Evolutionary conservation across 1,140 invertebrate species (phyloP).

Genomic region (Drosophila asahinai): DNA sequence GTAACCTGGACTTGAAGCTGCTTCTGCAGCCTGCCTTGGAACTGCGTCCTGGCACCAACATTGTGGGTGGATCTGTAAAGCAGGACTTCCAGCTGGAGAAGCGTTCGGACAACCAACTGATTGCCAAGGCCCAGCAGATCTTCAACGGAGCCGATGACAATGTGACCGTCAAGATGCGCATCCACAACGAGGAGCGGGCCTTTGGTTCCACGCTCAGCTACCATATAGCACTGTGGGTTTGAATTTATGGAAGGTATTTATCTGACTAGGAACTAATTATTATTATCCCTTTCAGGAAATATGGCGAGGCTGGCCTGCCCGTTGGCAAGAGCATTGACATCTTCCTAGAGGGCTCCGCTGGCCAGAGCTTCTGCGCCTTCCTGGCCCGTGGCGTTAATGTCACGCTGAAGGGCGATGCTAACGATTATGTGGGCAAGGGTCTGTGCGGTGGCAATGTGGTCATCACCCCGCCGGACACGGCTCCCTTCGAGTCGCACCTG

Average conservation of each 20-base stretch:
- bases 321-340: slow-evolving; percentile 94
- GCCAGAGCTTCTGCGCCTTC: slow-evolving; percentile 99
- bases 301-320: slow-evolving; percentile 95
- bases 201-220: slow-evolving; percentile 98
- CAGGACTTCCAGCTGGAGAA: slow-evolving; percentile 97
- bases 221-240: slow-evolving; percentile 94
- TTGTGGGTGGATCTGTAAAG: slow-evolving; percentile 93
- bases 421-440: slow-evolving; percentile 98
- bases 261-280: neutral
- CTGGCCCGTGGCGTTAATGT: slow-evolving; percentile 95
- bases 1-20: slow-evolving; percentile 92
- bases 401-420: slow-evolving; percentile 97
- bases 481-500: slow-evolving; percentile 93
- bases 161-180: slow-evolving; percentile 92
- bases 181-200: slow-evolving; percentile 96
- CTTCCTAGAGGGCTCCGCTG: slow-evolving; percentile 96
- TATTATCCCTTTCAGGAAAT: slow-evolving; percentile 88
- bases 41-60: slow-evolving; percentile 95
- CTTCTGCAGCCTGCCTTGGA: slow-evolving; percentile 96
- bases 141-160: slow-evolving; percentile 89
- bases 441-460: slow-evolving; percentile 98
- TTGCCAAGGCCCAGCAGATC: slow-evolving; percentile 91
- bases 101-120: slow-evolving; percentile 93
- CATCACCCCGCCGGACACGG: slow-evolving; percentile 96
- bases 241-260: neutral